A percentile compares a stretch with the other conserved stretches of the same genome.
phyloP scores from a whole-genome alignment of 2,797 vertebrate genomes.

The Hippopotamyrus pictus region DNA sequence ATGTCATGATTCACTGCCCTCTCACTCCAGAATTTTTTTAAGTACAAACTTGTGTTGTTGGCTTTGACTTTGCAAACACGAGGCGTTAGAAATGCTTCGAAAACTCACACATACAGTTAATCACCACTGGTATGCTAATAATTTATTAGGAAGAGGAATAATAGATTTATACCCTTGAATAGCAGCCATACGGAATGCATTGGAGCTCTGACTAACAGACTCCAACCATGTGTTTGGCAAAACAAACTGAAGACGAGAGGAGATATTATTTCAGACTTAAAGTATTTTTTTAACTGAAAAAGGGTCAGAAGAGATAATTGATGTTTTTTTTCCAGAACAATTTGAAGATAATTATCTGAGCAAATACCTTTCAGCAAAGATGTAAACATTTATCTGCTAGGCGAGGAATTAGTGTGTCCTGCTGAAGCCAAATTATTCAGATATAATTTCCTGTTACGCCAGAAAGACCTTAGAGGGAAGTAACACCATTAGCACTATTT shows the following conservation, averaged over 20 bases:
- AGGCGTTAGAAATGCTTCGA: not conserved
- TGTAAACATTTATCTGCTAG: constrained; percentile 51
- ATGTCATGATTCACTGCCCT: not conserved
- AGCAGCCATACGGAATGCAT: not conserved
- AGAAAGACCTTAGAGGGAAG: constrained; percentile 44
- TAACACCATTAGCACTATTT: constrained; percentile 35
- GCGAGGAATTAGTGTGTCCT: constrained; percentile 57
- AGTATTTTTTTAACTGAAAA: not conserved
- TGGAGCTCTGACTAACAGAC: not conserved
- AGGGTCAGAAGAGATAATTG: constrained; percentile 3
- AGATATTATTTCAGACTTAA: constrained; percentile 11
- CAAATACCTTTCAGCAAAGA: constrained; percentile 43
- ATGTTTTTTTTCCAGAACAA: constrained; percentile 32
- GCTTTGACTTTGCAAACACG: not conserved
- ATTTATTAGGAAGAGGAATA: not conserved
- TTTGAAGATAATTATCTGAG: constrained; percentile 49
- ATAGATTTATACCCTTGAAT: not conserved
- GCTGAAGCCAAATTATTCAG: constrained; percentile 43
- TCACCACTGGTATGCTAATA: not conserved
- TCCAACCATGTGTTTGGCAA: not conserved
- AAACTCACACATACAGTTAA: not conserved
- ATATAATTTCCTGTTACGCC: constrained; percentile 39
- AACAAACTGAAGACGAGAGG: not conserved
- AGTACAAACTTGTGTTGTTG: not conserved
- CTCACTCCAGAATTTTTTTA: not conserved